phyloP scores from a whole-genome alignment of 2,797 vertebrate species.

The Iguana delicatissima region DNA sequence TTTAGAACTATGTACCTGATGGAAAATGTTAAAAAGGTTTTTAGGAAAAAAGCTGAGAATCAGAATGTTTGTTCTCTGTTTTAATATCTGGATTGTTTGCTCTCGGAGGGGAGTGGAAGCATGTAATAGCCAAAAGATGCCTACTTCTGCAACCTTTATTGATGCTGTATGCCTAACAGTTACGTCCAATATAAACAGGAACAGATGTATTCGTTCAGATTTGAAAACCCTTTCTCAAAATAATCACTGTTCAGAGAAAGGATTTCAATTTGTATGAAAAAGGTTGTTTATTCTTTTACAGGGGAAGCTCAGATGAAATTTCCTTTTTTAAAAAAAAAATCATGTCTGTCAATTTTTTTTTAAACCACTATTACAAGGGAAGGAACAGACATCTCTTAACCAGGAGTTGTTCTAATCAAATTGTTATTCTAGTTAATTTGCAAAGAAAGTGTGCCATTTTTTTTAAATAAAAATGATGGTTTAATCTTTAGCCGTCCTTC shows the following conservation, averaged over 20 bases:
- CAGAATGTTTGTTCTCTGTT: background rate
- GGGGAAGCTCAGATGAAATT: background rate
- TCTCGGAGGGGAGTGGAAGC: background rate
- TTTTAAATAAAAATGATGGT: background rate
- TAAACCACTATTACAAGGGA: background rate
- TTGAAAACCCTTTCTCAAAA: background rate
- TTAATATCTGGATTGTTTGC: background rate
- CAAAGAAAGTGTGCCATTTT: background rate
- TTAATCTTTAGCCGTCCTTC: constrained; percentile 25
- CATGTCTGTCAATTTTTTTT: background rate
- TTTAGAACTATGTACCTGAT: background rate
- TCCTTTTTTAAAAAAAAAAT: background rate
- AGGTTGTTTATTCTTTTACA: background rate
- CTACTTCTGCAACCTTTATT: background rate
- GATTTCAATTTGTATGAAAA: background rate
- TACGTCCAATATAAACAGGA: background rate
- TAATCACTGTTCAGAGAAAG: background rate
- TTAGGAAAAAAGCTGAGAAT: background rate
- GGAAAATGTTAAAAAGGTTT: background rate
- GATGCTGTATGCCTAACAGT: background rate
- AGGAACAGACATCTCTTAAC: background rate
- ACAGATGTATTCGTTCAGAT: background rate
- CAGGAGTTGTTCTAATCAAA: background rate
- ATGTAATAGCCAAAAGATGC: background rate
- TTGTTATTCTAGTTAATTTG: background rate